Base-by-base conservation (phyloP, 1,140 invertebrate genomes). In the Bactericera cockerelli region DNA sequence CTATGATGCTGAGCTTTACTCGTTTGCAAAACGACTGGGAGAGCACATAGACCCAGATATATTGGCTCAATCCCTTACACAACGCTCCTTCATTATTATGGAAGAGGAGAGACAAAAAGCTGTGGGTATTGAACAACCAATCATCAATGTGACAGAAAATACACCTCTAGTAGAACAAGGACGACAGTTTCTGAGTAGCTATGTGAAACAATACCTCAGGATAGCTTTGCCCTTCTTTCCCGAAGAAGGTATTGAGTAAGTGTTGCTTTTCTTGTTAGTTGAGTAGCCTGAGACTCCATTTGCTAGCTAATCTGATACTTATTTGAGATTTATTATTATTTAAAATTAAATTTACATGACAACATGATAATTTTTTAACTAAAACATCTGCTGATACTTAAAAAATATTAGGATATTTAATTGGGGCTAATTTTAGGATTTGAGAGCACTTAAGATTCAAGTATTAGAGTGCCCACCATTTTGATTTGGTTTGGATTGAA, bases 1-100 rank as follows among this genome's bases (percentile, higher is more conserved):
- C 70, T 84, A 90, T 69, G 78, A 85, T 63, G 79, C 88, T 0
- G 93, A 97, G 74, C 59, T 95, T 16, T 94, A 77, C 76, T 86
- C 90, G 2, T 95, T 96, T 76, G 83, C 82, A 25, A 81, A 83
- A 65, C 75, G 93, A 39, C 71, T 96, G 11, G 81, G 82, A n/a
- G 93, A 96, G 75, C 75, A 85, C 8, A 89, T 96, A 67, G 74
- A 89, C 60, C 69, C 75, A 1, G 70, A 79, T 49, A 69, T 85
- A 19, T 68, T 97, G 24, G 75, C 81, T 58, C 76, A 77, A 68
- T 88, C 89, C 14, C 86, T 97, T 53, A 87, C 81, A 26, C 80
- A 92, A 64, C 75, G 78, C 58, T 87, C 87, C 0, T 94, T 88
- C 69, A 75, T 90, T n/a, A 71, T 81, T 14, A 69, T 79, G 67